These are phyloP conservation scores for Lepidocolaptes lacrymiger DNA, from an alignment of 2,797 vertebrate species.

Conservation along the genomic window DNA sequence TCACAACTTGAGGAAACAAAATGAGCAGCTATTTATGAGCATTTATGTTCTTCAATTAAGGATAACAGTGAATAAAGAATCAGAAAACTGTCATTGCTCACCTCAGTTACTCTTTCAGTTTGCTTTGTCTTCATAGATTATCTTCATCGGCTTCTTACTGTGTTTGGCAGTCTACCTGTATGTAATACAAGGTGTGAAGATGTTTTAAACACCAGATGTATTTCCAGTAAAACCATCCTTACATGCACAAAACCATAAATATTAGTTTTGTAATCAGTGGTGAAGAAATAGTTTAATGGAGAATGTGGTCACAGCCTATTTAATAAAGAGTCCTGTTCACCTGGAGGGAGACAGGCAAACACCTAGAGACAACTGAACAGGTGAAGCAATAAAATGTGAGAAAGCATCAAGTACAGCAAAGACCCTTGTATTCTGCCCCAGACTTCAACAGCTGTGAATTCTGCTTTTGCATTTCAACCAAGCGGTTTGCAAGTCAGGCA, in stretches of 20 bases:
- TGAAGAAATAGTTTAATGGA: background rate
- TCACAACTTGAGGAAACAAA: background rate
- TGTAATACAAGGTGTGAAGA: background rate
- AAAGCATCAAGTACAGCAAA: background rate
- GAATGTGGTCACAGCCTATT: background rate
- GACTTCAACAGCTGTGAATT: background rate
- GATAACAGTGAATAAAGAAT: background rate
- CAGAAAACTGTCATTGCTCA: background rate
- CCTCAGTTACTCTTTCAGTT: background rate
- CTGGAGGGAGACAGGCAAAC: background rate
- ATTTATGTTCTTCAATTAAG: background rate
- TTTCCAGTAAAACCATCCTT: background rate
- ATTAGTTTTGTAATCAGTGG: background rate
- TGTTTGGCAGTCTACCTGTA: background rate
- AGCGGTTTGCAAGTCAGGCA: background rate
- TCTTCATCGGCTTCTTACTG: background rate
- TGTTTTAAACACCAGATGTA: background rate
- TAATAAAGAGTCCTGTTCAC: background rate
- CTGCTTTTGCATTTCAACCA: background rate
- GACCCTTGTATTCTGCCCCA: background rate
- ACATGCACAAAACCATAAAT: background rate
- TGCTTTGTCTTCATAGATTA: background rate
- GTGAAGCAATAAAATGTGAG: background rate
- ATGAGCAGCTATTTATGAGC: background rate
- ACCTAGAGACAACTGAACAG: background rate